Evolutionary conservation across 2,797 vertebrate genomes (phyloP).

Genomic region (Acanthiza pusilla): DNA sequence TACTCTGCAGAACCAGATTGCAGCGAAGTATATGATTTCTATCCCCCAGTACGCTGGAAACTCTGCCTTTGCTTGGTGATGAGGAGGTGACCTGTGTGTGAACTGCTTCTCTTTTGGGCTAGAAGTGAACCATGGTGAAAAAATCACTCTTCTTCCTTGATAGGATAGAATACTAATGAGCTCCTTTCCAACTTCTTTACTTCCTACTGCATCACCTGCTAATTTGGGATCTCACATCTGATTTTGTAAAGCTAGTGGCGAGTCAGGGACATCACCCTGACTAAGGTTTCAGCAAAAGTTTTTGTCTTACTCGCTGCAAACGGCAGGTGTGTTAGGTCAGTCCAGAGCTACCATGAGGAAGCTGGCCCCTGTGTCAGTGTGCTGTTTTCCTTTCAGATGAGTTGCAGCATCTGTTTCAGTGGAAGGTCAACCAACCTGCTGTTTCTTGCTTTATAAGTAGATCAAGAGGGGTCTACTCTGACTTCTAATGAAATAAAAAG

Average conservation of each 20-base stretch:
- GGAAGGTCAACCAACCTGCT: not conserved
- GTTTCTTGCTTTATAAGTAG: not conserved
- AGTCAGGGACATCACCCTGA: not conserved
- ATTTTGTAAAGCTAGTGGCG: not conserved
- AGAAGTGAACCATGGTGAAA: not conserved
- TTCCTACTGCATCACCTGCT: not conserved
- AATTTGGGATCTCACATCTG: not conserved
- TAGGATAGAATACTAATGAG: not conserved
- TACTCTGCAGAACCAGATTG: not conserved
- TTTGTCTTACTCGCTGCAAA: not conserved
- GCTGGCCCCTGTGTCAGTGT: not conserved
- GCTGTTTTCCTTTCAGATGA: not conserved
- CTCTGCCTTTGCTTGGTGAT: not conserved
- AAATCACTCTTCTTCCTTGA: not conserved
- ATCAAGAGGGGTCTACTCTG: not conserved
- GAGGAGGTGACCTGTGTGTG: not conserved
- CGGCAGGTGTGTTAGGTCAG: not conserved
- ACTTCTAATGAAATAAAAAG: not conserved
- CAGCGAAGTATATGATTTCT: not conserved
- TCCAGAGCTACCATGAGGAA: not conserved
- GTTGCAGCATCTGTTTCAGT: not conserved
- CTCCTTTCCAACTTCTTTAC: not conserved
- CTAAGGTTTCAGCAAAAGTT: not conserved
- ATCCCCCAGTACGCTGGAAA: fast-evolving
- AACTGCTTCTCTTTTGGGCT: not conserved